These are phyloP conservation scores for Synanthedon andrenaeformis DNA, from an alignment of 2,888 invertebrate species.

Conservation along the genomic window DNA sequence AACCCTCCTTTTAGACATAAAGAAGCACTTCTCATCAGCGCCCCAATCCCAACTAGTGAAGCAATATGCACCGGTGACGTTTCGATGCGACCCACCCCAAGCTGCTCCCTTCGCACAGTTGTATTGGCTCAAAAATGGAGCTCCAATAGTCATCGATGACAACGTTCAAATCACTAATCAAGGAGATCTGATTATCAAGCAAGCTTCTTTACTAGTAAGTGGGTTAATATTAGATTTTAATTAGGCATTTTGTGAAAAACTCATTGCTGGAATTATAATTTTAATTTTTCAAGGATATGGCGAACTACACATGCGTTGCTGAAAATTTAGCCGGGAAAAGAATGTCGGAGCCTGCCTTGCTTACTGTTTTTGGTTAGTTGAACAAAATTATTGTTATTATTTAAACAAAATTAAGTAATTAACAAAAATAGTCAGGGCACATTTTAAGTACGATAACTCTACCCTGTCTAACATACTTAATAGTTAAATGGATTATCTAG, in stretches of 20 bases:
- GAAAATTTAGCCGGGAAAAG: constrained; percentile 92
- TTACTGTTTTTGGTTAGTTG: constrained; percentile 90
- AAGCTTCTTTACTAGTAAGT: constrained; percentile 78
- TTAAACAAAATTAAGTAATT: not conserved
- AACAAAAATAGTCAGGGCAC: not conserved
- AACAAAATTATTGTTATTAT: not conserved
- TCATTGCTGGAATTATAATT: too few relatives aligned
- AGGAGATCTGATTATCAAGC: constrained; percentile 86
- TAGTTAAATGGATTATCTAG: too few relatives aligned
- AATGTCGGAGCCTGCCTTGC: constrained; percentile 84
- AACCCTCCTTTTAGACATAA: constrained; percentile 74
- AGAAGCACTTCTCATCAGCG: constrained; percentile 90
- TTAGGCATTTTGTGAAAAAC: too few relatives aligned
- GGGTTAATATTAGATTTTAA: not conserved
- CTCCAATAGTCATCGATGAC: constrained; percentile 73
- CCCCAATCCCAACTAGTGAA: constrained; percentile 87
- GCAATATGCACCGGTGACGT: constrained; percentile 84
- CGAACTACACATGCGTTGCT: constrained; percentile 96
- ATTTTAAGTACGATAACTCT: too few relatives aligned
- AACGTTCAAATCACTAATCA: constrained; percentile 83
- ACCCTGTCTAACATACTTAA: too few relatives aligned
- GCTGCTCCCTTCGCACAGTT: constrained; percentile 90
- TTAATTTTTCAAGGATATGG: constrained; percentile 74
- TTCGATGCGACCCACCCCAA: constrained; percentile 89
- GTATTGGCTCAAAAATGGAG: constrained; percentile 87